Evolutionary conservation across 2,888 invertebrate species (phyloP), one percentile per base, ranked within the genome.

Genomic region (Drosophila barbarae): DNA sequence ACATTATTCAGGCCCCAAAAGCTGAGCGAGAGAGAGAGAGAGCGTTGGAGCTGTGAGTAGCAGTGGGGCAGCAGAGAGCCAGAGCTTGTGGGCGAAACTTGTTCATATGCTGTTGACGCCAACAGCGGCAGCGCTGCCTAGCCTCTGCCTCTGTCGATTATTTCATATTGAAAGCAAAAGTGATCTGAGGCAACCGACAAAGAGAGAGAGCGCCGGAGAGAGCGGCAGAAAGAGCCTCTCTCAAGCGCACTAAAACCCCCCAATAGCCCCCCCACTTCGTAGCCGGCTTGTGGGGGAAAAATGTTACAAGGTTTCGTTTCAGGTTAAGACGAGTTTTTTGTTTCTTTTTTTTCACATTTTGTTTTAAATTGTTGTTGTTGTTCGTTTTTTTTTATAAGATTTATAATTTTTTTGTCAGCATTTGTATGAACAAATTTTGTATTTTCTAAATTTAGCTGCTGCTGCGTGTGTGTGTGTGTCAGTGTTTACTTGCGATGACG

Each of bases 1-100:
- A 93, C 94, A 94, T 93, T 93, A 93, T 92, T 87, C 86, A 87
- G 90, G 90, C 90, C 90, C 89, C 90, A 89, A 71, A 66, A 66
- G 57, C 49, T 52, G 53, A 56, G 73, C 67, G 55, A 18, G 51
- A 7, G 8, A 9, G 8, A 9, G 28, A 8, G 26, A 26, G 26
- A 26, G 26, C 26, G 15, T 23, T 7, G 21, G 44, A 28, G 44
- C 44, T 38, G 42, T 12, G 34, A 23, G 38, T 18, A n/a, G 35
- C 13, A 21, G 39, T 34, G 18, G 54, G 46, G 55, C 44, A 44
- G 41, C 50, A 44, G 51, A 13, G 23, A 35, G 13, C 53, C 30
- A 18, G 13, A 50, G 67, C 73, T 71, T 81, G 84, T 84, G 82
- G 82, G 79, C 84, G 82, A 81, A 84, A 84, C 78, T 75, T 78